These are phyloP conservation scores for Zaprionus ornatus DNA, from an alignment of 1,140 invertebrate species.

Conservation along the genomic window DNA sequence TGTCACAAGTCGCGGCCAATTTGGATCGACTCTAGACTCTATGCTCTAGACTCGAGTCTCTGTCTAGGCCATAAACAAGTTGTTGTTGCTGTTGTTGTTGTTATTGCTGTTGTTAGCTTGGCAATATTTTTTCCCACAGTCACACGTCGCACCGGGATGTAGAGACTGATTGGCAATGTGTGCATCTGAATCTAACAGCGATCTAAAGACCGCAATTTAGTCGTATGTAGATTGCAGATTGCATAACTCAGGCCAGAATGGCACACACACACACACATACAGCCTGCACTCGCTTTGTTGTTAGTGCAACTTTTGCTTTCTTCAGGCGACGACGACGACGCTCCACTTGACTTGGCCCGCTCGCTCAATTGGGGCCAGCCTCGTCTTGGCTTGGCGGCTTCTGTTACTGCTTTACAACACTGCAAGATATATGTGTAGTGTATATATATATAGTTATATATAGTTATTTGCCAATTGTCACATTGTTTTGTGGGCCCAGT, in stretches of 20 bases:
- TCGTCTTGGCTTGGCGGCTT: constrained; percentile 31
- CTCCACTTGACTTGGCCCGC: constrained; percentile 48
- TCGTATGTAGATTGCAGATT: constrained; percentile 63
- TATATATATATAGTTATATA: constrained; percentile 23
- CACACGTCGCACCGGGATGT: constrained; percentile 37
- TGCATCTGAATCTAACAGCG: constrained; percentile 44
- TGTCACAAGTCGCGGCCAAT: constrained; percentile 46
- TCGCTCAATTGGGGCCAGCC: constrained; percentile 34
- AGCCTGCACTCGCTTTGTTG: not conserved
- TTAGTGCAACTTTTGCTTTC: constrained; percentile 66
- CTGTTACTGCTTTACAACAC: constrained; percentile 62
- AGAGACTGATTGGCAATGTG: constrained; percentile 74
- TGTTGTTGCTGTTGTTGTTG: constrained; percentile 9
- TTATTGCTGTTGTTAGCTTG: not conserved
- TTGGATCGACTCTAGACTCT: constrained; percentile 16
- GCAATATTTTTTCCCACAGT: constrained; percentile 59
- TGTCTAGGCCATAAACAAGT: constrained; percentile 28
- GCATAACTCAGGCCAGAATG: constrained; percentile 61
- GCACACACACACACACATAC: constrained; percentile 9
- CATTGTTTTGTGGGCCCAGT: constrained; percentile 64
- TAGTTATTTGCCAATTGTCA: constrained; percentile 67
- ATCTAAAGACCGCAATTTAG: constrained; percentile 41
- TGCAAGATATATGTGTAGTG: constrained; percentile 25
- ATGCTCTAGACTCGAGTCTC: constrained; percentile 1
- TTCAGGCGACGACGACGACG: constrained; percentile 38